Percentiles rank a stretch among this genome's conserved stretches.
phyloP scores from a whole-genome alignment of 2,797 vertebrate species.

The Myotis findleyi region DNA sequence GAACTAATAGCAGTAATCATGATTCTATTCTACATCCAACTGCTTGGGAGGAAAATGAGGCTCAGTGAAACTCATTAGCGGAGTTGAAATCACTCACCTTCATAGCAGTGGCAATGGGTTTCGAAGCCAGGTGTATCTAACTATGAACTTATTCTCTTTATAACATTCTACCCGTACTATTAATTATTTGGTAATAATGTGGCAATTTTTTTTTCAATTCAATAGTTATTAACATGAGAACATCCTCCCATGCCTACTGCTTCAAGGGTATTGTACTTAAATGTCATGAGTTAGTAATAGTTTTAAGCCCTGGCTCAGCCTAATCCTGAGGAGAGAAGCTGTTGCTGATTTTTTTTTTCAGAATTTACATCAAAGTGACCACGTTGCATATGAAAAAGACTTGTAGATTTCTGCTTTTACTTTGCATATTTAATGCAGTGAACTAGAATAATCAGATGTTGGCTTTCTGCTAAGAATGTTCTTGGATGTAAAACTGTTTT shows the following conservation, averaged over 20 bases:
- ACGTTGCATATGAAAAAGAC: neutral
- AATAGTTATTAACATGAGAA: neutral
- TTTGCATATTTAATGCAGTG: neutral
- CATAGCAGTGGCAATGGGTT: neutral
- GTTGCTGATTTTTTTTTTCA: neutral
- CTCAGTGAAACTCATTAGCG: neutral
- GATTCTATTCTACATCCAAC: neutral
- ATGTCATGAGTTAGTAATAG: neutral
- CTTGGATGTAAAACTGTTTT: neutral
- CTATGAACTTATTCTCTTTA: neutral
- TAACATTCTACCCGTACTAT: neutral
- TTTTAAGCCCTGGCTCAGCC: neutral
- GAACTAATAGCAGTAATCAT: neutral
- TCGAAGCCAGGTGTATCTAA: slow-evolving; percentile 13
- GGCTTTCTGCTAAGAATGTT: neutral
- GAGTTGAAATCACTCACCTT: neutral
- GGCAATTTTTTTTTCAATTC: neutral
- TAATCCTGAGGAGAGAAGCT: neutral
- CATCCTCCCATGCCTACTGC: neutral
- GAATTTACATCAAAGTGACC: neutral
- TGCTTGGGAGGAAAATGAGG: neutral
- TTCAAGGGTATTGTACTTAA: neutral
- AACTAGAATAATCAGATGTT: neutral
- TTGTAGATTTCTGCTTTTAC: neutral
- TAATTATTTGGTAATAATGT: neutral